Evolutionary conservation across 2,888 invertebrate species (phyloP), one percentile per base, ranked within the genome.

Genomic region (Arrhopalites spinosus): DNA sequence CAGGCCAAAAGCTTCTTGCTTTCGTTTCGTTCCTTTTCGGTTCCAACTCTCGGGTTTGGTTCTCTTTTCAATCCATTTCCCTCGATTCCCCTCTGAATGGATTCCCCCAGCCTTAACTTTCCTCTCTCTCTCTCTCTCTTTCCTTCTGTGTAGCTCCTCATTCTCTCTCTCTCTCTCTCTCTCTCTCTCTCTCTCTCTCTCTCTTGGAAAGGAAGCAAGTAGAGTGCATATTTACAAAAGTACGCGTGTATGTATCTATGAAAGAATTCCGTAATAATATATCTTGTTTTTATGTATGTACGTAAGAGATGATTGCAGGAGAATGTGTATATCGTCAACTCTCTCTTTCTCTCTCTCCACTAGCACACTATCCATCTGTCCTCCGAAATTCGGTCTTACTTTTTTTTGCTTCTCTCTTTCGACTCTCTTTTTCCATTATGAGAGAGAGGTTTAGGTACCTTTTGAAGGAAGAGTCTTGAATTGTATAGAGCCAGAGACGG

Each of bases 41-140:
- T 70, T 56, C 15, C 67, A 67, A 45, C 74, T 56, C 74, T 73
- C 72, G 78, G 59, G 15, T 69, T 78, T 75, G 61, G 47, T 61
- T 70, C 81, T 81, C 81, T 82, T 81, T 83, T 82, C 81, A 73
- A 72, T 74, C 80, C 76, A 78, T 72, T 75, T 76, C 76, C 71
- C 77, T 30, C 78, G 70, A 75, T 75, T 73, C 76, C 75, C 76
- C 74, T 56, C 68, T 72, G 71, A 67, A 63, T 74, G 77, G 53
- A 76, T 72, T 73, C 71, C 53, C 70, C 64, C 67, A 61, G 69
- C 61, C 69, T 70, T 53, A 71, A 76, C 61, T 68, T 70, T 77
- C 56, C 71, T 23, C 23, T 43, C 71, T 74, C 73, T 76, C 53
- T 66, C 64, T 66, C 23, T 53, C 23, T 53, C 53, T 53, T 15